Evolutionary conservation across 2,888 invertebrate species (phyloP), one percentile per base, ranked within the genome.

Genomic region (Mesorhabditis spiculigera): DNA sequence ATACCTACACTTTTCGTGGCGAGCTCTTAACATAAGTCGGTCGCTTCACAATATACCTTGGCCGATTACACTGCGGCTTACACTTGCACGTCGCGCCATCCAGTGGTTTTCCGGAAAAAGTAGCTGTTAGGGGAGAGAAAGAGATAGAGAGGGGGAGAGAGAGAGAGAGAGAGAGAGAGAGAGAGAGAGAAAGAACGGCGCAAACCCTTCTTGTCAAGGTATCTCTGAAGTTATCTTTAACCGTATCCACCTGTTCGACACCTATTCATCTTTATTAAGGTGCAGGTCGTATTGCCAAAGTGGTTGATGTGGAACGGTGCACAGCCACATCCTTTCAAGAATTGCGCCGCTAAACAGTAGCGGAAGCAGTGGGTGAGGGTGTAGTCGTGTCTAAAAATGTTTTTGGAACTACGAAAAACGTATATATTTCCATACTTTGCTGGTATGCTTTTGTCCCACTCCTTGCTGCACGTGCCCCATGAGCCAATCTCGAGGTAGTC

Each of bases 11-110:
- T n/a, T 50, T 50, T 13, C n/a, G 8, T 50, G 58, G 58, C n/a
- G 58, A 10, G 2, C 8, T n/a, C n/a, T 50, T 10, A 3, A 50
- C 10, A n/a, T 50, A 50, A n/a, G 58, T 50, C n/a, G 58, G 58
- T 50, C 58, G 58, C 58, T 50, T 10, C 58, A 50, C 58, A 50
- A 10, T 50, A n/a, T 50, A 50, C 10, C 58, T 10, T 13, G 58
- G 58, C n/a, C 58, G 58, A 50, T 50, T 50, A 50, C 58, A 50
- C n/a, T 50, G 58, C n/a, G 58, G 58, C 58, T 50, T 50, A n/a
- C 58, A 50, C 8, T n/a, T 50, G 58, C 58, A 50, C n/a, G 10
- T 10, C 58, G 28, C 28, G 28, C 28, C 28, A 28, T 28, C 28
- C 28, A 28, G 28, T 28, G 28, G 28, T 28, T 28, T 28, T 28